Percentiles rank a stretch among this genome's conserved stretches.
These are phyloP conservation scores for Rhagophthalmus giganteus DNA, from an alignment of 2,888 invertebrate species.

Conservation along the genomic window DNA sequence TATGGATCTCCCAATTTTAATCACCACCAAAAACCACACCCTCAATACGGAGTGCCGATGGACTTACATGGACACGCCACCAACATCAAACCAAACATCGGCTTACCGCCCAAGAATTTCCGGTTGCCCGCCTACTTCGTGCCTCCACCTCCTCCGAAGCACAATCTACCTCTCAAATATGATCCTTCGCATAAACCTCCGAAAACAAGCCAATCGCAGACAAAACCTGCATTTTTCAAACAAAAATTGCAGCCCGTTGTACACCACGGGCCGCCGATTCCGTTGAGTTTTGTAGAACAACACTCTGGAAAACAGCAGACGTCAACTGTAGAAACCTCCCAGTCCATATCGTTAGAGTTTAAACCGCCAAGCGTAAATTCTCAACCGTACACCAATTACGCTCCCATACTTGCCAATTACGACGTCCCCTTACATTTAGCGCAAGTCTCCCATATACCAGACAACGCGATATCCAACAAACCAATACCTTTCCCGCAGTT, in stretches of 20 bases:
- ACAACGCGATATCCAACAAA: background rate
- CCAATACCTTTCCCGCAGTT: conserved; percentile 68
- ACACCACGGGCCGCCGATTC: conserved; percentile 32
- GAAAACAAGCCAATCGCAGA: background rate
- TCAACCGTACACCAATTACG: conserved; percentile 15
- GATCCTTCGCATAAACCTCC: conserved; percentile 2
- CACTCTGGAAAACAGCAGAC: background rate
- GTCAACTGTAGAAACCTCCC: background rate
- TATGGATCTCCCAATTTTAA: background rate
- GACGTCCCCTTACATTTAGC: conserved; percentile 37
- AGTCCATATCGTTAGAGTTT: conserved; percentile 9
- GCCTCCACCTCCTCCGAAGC: conserved; percentile 16
- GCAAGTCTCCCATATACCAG: background rate
- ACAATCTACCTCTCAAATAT: conserved; percentile 15
- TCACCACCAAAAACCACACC: conserved; percentile 14
- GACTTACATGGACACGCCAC: conserved; percentile 17
- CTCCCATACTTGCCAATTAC: conserved; percentile 5
- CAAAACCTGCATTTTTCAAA: background rate
- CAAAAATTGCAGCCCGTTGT: background rate
- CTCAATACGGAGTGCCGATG: conserved; percentile 19
- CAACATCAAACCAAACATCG: conserved; percentile 21
- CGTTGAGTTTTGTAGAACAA: conserved; percentile 33
- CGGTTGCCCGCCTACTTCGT: conserved; percentile 30
- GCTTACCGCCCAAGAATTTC: conserved; percentile 27
- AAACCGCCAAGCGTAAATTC: conserved; percentile 17